Evolutionary conservation across 2,797 vertebrate species (phyloP), one percentile per base, ranked within the genome.

Genomic region (Rhinophrynus dorsalis): DNA sequence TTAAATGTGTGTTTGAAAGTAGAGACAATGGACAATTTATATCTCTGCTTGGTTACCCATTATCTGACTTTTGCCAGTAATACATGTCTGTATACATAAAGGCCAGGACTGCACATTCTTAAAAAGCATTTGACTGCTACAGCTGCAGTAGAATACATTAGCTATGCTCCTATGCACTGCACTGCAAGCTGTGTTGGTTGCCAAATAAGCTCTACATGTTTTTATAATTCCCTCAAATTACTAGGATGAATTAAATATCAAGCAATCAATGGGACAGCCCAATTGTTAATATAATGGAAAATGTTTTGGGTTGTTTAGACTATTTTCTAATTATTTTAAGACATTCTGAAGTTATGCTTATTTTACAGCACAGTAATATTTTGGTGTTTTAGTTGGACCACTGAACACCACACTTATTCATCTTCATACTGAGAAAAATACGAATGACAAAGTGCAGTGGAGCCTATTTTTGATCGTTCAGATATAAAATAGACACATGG

Each of bases 81-180:
- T 57, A 59, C 35, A 66, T 35, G 33, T 65, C 24, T 65, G 44
- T 59, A n/a, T 52, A 66, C 33, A 64, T 59, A 73, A 64, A 72
- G 54, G 32, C 61, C 42, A 57, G 27, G 17, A 29, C 24, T 54
- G 35, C 37, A 66, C 33, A 66, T 58, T 64, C 62, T 65, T 72
- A 64, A 58, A 64, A 65, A 72, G 33, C 60, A 66, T 73, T 52
- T 66, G 54, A 44, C 54, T 66, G n/a, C 26, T 55, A 59, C 69
- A 73, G 69, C 69, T 73, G 69, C 69, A 66, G 37, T 18, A 48
- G 69, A 73, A 73, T 73, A 66, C 45, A 73, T 73, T 73, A 73
- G 69, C 69, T 52, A 33, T 73, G 62, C 69, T 66, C 61, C 62
- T 72, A 64, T 72, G 52, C 60, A 72, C 50, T n/a, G 47, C 61